Evolutionary conservation across 2,888 invertebrate species (phyloP).

Genomic region (Aphodius sticticus): DNA sequence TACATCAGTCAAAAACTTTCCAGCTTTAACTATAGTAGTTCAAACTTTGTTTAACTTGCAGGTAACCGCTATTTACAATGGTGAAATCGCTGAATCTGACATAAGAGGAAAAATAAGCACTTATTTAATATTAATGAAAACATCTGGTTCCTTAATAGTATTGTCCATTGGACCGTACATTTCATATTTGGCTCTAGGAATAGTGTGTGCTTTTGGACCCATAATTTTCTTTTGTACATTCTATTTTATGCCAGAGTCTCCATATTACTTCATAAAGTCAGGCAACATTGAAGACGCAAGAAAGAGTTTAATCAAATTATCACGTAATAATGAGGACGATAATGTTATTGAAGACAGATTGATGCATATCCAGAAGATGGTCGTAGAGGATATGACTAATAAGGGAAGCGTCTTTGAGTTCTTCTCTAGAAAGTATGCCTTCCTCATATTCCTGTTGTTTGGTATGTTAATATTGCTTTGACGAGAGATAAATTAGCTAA

Average conservation of each 20-base stretch:
- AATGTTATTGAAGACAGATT: constrained; percentile 55
- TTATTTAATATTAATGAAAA: constrained; percentile 54
- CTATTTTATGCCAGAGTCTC: constrained; percentile 61
- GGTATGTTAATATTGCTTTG: constrained; percentile 29
- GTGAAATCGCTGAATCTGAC: constrained; percentile 60
- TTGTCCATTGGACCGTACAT: constrained; percentile 57
- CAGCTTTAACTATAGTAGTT: not conserved
- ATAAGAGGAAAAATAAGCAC: constrained; percentile 59
- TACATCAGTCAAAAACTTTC: too few relatives aligned
- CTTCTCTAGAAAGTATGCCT: constrained; percentile 31
- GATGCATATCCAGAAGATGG: constrained; percentile 54
- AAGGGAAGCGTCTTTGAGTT: constrained; percentile 15
- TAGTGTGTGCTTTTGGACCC: constrained; percentile 53
- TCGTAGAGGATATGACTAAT: constrained; percentile 53
- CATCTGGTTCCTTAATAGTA: constrained; percentile 56
- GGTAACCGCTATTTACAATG: constrained; percentile 52
- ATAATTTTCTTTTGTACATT: constrained; percentile 55
- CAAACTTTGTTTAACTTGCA: constrained; percentile 46
- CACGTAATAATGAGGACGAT: constrained; percentile 54
- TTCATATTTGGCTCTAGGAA: constrained; percentile 53
- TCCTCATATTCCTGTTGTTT: constrained; percentile 35
- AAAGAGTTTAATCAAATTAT: constrained; percentile 48
- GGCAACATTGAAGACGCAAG: constrained; percentile 52
- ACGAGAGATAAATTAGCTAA: too few relatives aligned
- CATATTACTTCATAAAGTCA: constrained; percentile 59